A percentile compares a stretch with the other conserved stretches of the same genome.
Conservation (phyloP, 2,888 invertebrate genomes). For the Acrobasis repandana region DNA sequence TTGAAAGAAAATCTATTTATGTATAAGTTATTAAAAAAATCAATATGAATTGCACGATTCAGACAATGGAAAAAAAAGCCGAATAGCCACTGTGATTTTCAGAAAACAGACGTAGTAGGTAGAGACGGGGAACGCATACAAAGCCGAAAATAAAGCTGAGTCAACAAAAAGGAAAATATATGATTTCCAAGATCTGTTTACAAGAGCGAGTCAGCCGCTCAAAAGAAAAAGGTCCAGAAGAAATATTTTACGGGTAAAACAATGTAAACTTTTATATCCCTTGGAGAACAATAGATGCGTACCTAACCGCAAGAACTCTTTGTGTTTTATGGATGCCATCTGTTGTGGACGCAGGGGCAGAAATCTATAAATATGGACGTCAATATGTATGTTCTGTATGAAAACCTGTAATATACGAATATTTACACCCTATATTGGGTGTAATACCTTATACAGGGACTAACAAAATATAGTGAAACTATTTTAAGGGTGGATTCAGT, state of each 20-base stretch:
- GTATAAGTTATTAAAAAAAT: neutral
- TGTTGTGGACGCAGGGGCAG: conserved; percentile 9
- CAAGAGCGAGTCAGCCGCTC: neutral
- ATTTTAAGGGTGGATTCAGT: too few relatives aligned
- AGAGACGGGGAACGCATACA: neutral
- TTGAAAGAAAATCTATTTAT: too few relatives aligned
- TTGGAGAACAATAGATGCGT: conserved; percentile 46
- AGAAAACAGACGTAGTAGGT: neutral
- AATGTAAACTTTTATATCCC: conserved; percentile 41
- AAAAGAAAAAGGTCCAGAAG: neutral
- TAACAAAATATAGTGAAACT: too few relatives aligned
- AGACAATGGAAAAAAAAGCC: neutral
- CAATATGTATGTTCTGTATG: neutral
- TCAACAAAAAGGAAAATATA: neutral
- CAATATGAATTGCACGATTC: neutral
- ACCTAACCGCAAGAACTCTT: conserved; percentile 51
- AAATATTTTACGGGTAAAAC: conserved; percentile 31
- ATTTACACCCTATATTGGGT: too few relatives aligned
- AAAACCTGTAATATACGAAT: too few relatives aligned
- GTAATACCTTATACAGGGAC: too few relatives aligned
- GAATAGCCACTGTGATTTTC: neutral
- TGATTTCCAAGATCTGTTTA: too few relatives aligned
- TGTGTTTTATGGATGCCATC: conserved; percentile 45
- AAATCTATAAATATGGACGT: conserved; percentile 6
- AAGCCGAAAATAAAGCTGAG: neutral